Conservation (phyloP, 2,888 invertebrate species). For the Cactoblastis cactorum region DNA sequence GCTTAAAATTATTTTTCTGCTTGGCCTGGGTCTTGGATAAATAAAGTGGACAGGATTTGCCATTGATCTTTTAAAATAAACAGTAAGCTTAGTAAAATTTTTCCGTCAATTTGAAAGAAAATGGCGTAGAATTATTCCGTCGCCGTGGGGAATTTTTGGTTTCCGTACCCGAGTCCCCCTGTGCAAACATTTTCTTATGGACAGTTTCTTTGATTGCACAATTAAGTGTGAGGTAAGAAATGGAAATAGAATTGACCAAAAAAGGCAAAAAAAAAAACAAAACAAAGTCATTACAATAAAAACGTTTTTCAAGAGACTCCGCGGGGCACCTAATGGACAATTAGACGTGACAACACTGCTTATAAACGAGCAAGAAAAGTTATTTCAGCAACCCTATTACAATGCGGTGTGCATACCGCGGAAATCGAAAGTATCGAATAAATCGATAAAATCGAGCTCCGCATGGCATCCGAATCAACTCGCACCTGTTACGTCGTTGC, state of each 20-base stretch:
- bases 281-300: background rate
- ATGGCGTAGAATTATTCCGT: too few relatives aligned
- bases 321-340: background rate
- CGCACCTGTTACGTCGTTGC: background rate
- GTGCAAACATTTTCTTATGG: too few relatives aligned
- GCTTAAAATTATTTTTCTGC: too few relatives aligned
- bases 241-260: background rate
- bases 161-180: too few relatives aligned
- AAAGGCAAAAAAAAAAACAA: too few relatives aligned
- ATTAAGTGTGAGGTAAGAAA: background rate
- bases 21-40: too few relatives aligned
- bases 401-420: background rate
- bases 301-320: background rate
- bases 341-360: conserved; percentile 4
- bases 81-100: too few relatives aligned
- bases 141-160: too few relatives aligned
- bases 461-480: conserved; percentile 1
- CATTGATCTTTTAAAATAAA: too few relatives aligned
- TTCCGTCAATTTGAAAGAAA: too few relatives aligned
- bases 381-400: conserved; percentile 4
- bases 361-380: background rate
- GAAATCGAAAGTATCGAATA: conserved; percentile 8
- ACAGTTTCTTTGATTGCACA: background rate
- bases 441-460: conserved; percentile 8
- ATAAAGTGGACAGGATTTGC: too few relatives aligned